phyloP scores from a whole-genome alignment of 1,140 invertebrate species.

The Atopsyche davidsoni region DNA sequence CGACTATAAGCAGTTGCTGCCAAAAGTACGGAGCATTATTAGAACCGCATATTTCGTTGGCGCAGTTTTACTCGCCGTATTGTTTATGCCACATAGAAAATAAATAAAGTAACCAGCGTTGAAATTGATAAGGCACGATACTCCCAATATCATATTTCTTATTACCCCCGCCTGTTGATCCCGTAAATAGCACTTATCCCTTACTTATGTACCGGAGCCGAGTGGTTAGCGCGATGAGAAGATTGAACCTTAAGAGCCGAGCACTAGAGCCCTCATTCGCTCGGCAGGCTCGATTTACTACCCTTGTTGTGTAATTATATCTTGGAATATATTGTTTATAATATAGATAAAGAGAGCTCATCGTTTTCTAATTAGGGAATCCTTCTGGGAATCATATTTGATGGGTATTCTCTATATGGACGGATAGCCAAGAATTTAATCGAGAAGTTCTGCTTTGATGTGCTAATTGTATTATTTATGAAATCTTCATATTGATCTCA shows the following conservation, averaged over 20 bases:
- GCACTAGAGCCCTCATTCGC: too few relatives aligned
- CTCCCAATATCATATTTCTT: conserved; percentile 26
- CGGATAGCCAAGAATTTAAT: too few relatives aligned
- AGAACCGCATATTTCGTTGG: too few relatives aligned
- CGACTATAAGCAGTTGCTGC: too few relatives aligned
- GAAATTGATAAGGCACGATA: conserved; percentile 26
- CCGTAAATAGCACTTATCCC: conserved; percentile 27
- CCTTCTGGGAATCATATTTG: too few relatives aligned
- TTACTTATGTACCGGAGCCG: conserved; percentile 11
- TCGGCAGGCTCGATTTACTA: not conserved
- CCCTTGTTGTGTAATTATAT: conserved; percentile 23
- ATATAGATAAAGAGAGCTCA: not conserved
- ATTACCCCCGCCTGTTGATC: conserved; percentile 26
- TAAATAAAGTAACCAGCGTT: conserved; percentile 18
- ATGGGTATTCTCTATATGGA: too few relatives aligned
- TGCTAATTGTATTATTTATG: too few relatives aligned
- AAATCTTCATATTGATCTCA: too few relatives aligned
- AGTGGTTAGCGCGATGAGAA: not conserved
- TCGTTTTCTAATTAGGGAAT: conserved; percentile 7
- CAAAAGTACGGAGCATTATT: too few relatives aligned
- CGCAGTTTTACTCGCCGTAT: too few relatives aligned
- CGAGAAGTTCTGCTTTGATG: too few relatives aligned
- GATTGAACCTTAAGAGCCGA: not conserved
- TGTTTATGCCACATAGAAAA: conserved; percentile 7
- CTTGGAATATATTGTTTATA: conserved; percentile 5